These are phyloP conservation scores for Hyperoodon ampullatus DNA, from an alignment of 2,113 vertebrate species.

Conservation along the genomic window DNA sequence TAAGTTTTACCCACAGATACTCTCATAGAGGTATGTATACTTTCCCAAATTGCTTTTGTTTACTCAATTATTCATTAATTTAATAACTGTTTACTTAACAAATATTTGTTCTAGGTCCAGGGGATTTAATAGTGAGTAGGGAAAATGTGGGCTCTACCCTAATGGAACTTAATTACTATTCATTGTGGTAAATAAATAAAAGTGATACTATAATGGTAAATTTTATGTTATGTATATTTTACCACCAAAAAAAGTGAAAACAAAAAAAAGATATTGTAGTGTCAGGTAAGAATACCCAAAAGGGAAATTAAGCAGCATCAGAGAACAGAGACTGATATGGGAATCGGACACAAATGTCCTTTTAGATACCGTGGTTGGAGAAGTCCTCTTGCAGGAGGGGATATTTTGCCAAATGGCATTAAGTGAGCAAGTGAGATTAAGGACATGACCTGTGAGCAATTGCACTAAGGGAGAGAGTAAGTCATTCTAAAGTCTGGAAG, in stretches of 20 bases:
- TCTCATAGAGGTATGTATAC: not conserved
- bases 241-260: not conserved
- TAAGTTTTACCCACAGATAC: not conserved
- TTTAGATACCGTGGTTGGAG: not conserved
- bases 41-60: not conserved
- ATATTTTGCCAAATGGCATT: not conserved
- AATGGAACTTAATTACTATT: not conserved
- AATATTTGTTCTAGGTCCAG: not conserved
- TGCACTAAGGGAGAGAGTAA: not conserved
- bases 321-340: not conserved
- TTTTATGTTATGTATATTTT: not conserved
- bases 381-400: not conserved
- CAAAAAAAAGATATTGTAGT: not conserved
- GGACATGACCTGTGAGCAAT: not conserved
- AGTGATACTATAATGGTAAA: not conserved
- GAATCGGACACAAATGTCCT: not conserved
- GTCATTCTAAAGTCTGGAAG: not conserved
- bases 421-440: not conserved
- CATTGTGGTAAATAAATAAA: not conserved
- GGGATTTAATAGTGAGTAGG: not conserved
- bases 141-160: not conserved
- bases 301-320: not conserved
- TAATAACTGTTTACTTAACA: not conserved
- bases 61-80: not conserved
- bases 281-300: not conserved